phyloP scores from a whole-genome alignment of 2,113 vertebrate species.

The Tragelaphus scriptus region DNA sequence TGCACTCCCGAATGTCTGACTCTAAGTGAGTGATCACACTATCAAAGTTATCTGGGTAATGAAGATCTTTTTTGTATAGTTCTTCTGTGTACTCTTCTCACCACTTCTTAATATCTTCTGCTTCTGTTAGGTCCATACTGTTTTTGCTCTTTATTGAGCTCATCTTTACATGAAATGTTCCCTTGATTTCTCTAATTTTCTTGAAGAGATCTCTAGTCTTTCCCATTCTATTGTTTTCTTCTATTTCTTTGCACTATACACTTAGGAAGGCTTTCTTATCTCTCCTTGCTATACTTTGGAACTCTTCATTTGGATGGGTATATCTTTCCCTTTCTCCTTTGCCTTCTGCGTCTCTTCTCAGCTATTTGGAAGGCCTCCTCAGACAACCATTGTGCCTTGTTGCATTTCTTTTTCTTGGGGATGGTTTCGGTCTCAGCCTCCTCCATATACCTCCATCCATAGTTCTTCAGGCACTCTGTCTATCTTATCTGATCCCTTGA shows the following conservation, averaged over 20 bases:
- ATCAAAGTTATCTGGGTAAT: not conserved
- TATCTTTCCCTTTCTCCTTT: not conserved
- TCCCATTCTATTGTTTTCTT: not conserved
- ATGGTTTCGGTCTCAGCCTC: not conserved
- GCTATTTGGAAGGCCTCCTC: not conserved
- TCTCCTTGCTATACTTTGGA: not conserved
- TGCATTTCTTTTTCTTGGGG: not conserved
- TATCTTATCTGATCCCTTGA: not conserved
- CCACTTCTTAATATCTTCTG: not conserved
- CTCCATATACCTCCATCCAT: not conserved
- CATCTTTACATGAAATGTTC: not conserved
- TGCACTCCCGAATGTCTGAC: not conserved
- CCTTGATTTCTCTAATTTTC: not conserved
- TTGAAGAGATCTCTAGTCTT: not conserved
- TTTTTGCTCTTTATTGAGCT: not conserved
- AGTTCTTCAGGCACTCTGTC: not conserved
- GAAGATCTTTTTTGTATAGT: not conserved
- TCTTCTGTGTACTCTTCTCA: not conserved
- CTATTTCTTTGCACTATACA: not conserved
- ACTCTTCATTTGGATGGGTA: rapidly evolving
- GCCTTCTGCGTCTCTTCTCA: not conserved
- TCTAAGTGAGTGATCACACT: not conserved
- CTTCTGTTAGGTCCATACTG: not conserved
- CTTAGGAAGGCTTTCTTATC: not conserved
- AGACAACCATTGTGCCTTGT: not conserved